These are phyloP conservation scores for Eristalis tenax DNA, from an alignment of 2,888 invertebrate genomes.

Conservation along the genomic window DNA sequence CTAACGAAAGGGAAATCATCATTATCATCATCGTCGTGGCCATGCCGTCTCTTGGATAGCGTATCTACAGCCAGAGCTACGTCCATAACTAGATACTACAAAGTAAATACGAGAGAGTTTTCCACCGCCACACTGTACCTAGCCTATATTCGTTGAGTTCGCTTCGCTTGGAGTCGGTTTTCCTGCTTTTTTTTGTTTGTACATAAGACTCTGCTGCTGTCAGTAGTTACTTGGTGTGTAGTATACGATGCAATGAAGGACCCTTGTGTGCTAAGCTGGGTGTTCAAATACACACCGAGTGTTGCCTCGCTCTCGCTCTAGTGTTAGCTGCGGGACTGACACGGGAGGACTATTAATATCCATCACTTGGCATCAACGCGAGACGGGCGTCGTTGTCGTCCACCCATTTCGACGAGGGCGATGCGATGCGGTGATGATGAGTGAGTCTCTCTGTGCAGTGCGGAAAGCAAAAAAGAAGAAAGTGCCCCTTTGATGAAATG, in stretches of 20 bases:
- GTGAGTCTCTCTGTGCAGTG: background rate
- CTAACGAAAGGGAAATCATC: constrained; percentile 70
- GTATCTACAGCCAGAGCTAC: constrained; percentile 32
- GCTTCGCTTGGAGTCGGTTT: background rate
- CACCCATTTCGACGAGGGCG: constrained; percentile 27
- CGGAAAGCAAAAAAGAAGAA: constrained; percentile 36
- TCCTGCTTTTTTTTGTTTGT: constrained; percentile 20
- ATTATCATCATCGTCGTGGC: constrained; percentile 9
- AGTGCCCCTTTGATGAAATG: constrained; percentile 36
- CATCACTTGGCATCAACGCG: constrained; percentile 66
- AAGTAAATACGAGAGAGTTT: constrained; percentile 60
- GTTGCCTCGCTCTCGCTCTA: constrained; percentile 49
- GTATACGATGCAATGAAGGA: constrained; percentile 23
- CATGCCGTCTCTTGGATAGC: constrained; percentile 16
- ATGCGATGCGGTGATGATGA: background rate
- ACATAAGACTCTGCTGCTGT: constrained; percentile 32
- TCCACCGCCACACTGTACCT: constrained; percentile 26
- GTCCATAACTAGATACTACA: constrained; percentile 42
- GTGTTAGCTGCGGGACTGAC: constrained; percentile 46
- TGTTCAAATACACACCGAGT: constrained; percentile 68
- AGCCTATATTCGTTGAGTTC: constrained; percentile 62
- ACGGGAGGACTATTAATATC: constrained; percentile 62
- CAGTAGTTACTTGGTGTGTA: constrained; percentile 30
- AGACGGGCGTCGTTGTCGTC: constrained; percentile 40
- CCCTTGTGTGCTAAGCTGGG: constrained; percentile 63